phyloP scores from a whole-genome alignment of 2,888 invertebrate species.

The Galeruca laticollis region DNA sequence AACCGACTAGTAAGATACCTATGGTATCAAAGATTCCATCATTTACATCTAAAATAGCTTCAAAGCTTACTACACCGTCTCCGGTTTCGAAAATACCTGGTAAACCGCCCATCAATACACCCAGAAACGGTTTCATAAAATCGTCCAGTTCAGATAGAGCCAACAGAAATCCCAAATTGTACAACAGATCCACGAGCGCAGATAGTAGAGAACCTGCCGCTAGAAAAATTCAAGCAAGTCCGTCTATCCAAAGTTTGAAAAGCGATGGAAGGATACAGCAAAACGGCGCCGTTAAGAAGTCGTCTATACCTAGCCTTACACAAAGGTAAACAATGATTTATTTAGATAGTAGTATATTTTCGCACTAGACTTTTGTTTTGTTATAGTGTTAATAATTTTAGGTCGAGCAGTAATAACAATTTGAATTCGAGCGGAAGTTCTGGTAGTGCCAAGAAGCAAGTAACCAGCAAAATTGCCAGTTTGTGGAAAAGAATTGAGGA shows the following conservation, averaged over 20 bases:
- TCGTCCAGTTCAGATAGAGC: constrained; percentile 60
- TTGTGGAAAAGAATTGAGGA: constrained; percentile 85
- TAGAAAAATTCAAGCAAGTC: constrained; percentile 67
- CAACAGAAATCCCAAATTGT: constrained; percentile 51
- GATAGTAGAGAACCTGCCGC: constrained; percentile 60
- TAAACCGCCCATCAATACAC: constrained; percentile 60
- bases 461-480: constrained; percentile 83
- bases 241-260: constrained; percentile 72
- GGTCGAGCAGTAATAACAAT: constrained; percentile 74
- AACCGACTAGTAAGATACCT: constrained; percentile 53
- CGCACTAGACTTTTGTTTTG: neutral
- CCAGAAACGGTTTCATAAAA: constrained; percentile 52
- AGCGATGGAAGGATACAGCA: constrained; percentile 59
- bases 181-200: constrained; percentile 64
- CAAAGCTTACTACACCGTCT: constrained; percentile 32
- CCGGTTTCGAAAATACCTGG: constrained; percentile 66
- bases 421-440: constrained; percentile 65
- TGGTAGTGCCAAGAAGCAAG: constrained; percentile 69
- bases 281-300: constrained; percentile 58
- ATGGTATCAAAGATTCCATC: constrained; percentile 52
- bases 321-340: constrained; percentile 51
- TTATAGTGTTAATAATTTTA: constrained; percentile 23
- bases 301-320: constrained; percentile 55
- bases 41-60: constrained; percentile 56
- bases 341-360: neutral